Evolutionary conservation across 2,888 invertebrate species (phyloP).

Genomic region (Eilema griseolum): DNA sequence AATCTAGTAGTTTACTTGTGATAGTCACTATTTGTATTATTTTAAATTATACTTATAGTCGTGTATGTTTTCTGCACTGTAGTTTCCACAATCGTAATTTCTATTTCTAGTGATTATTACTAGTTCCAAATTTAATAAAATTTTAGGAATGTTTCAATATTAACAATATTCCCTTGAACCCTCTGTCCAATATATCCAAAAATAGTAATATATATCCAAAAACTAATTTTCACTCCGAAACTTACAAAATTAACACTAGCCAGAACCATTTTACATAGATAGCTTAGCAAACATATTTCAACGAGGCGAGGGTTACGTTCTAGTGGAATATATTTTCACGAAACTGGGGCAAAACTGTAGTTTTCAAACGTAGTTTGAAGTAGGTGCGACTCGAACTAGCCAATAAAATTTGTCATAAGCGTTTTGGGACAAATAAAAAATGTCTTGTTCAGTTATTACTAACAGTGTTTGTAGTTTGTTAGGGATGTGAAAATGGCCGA

Average conservation of each 20-base stretch:
- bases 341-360: slow-evolving; percentile 56
- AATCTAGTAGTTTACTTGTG: no score
- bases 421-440: slow-evolving; percentile 54
- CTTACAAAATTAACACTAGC: slow-evolving; percentile 39
- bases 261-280: slow-evolving; percentile 40
- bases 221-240: slow-evolving; percentile 17
- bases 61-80: no score
- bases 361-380: slow-evolving; percentile 50
- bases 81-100: neutral
- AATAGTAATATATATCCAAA: slow-evolving; percentile 3
- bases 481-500: slow-evolving; percentile 7
- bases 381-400: slow-evolving; percentile 48
- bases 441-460: slow-evolving; percentile 41
- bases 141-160: neutral
- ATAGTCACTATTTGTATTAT: no score
- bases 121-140: neutral
- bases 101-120: neutral
- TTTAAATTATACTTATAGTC: no score
- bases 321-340: slow-evolving; percentile 49
- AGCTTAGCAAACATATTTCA: slow-evolving; percentile 49
- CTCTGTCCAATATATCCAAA: neutral
- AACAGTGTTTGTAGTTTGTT: slow-evolving; percentile 13
- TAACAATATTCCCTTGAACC: neutral
- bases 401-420: slow-evolving; percentile 55
- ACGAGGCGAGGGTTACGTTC: slow-evolving; percentile 42